Evolutionary conservation across 2,113 vertebrate species (phyloP).

Genomic region (Peromyscus californicus): DNA sequence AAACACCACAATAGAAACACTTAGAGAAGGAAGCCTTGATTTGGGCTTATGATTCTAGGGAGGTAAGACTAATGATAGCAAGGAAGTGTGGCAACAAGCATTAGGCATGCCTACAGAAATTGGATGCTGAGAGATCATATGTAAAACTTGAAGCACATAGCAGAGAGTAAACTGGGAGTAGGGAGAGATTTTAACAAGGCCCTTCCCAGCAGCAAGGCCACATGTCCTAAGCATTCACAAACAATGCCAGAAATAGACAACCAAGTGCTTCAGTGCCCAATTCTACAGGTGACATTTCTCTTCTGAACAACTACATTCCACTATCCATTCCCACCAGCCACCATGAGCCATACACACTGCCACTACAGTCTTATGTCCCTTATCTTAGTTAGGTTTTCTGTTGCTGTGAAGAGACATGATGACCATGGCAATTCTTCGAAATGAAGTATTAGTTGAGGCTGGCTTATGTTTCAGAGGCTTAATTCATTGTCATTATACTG

Average conservation of each 20-base stretch:
- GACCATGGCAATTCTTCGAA: background rate
- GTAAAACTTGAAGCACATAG: background rate
- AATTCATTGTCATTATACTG: background rate
- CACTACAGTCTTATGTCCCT: background rate
- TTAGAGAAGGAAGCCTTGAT: background rate
- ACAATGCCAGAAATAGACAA: background rate
- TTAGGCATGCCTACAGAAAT: background rate
- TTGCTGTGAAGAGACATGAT: background rate
- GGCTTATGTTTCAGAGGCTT: background rate
- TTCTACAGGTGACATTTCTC: background rate
- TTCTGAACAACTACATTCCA: background rate
- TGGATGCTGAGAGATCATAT: background rate
- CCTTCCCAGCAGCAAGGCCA: background rate
- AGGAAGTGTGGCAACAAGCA: background rate
- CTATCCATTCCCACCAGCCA: too few relatives aligned
- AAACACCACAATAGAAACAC: too few relatives aligned
- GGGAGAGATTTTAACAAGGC: background rate
- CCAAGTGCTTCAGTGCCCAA: background rate
- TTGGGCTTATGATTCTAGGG: background rate
- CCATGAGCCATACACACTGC: too few relatives aligned
- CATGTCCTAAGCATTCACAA: background rate
- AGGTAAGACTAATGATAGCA: background rate
- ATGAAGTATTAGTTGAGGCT: too few relatives aligned
- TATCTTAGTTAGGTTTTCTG: background rate
- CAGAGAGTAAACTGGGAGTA: background rate